Evolutionary conservation across 2,113 vertebrate species (phyloP).

Genomic region (Ploceus nigricollis): DNA sequence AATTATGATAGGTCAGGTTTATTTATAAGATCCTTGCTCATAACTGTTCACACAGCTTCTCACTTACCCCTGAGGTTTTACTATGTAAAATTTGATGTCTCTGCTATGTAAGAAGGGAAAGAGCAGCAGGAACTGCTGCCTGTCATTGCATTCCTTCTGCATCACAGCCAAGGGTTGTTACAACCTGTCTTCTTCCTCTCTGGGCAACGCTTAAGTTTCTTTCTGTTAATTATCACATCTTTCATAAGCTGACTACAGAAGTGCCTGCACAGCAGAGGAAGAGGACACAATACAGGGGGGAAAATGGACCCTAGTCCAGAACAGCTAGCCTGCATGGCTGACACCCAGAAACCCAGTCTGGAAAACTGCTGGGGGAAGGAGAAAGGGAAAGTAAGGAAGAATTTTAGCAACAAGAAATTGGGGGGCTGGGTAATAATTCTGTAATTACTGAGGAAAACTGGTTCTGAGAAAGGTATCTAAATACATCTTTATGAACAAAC

Average conservation of each 20-base stretch:
- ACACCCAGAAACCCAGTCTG: background rate
- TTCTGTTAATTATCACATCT: background rate
- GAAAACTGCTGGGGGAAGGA: background rate
- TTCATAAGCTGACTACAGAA: background rate
- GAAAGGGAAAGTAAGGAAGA: background rate
- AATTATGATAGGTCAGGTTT: background rate
- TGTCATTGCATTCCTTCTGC: background rate
- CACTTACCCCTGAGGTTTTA: background rate
- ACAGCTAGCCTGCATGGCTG: background rate
- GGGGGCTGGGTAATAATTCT: background rate
- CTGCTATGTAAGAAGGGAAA: background rate
- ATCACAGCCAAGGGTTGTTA: background rate
- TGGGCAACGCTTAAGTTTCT: background rate
- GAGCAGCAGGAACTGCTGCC: background rate
- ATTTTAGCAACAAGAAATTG: background rate
- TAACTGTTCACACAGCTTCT: background rate
- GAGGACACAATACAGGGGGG: accelerated
- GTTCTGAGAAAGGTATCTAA: background rate
- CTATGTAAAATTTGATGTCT: background rate
- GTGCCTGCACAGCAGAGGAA: background rate
- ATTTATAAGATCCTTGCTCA: background rate
- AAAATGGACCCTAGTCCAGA: background rate
- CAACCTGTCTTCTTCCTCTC: background rate
- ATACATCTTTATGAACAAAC: background rate
- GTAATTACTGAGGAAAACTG: background rate